Conservation (phyloP, 1,140 invertebrate species). For the Saccostrea glomerata region DNA sequence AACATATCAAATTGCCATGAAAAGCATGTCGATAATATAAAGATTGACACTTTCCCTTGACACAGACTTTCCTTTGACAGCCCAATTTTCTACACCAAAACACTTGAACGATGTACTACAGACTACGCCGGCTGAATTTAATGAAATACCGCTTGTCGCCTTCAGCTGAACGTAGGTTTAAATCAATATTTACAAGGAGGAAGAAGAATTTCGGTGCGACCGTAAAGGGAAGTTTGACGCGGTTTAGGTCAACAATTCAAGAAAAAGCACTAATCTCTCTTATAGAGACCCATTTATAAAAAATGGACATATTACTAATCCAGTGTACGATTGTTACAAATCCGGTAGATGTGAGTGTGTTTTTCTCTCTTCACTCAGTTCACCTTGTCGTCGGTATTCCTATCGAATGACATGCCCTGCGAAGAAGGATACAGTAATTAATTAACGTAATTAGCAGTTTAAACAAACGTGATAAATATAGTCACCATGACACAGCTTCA, state of each 20-base stretch:
- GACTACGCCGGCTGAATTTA: not conserved
- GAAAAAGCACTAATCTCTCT: not conserved
- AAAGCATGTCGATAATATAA: constrained; percentile 6
- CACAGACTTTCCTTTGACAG: not conserved
- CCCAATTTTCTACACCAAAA: constrained; percentile 18
- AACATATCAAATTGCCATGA: constrained; percentile 3
- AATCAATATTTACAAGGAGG: constrained; percentile 28
- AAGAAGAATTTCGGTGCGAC: not conserved
- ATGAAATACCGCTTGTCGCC: constrained; percentile 20
- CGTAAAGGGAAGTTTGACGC: not conserved
- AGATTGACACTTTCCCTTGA: not conserved
- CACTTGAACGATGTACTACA: not conserved
- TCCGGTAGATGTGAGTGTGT: not conserved
- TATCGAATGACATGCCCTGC: not conserved
- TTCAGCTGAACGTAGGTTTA: not conserved
- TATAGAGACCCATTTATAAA: not conserved
- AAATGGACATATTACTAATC: not conserved
- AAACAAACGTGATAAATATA: not conserved
- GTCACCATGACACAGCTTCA: not conserved
- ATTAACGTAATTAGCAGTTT: not conserved
- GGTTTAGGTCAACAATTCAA: too few species aligned
- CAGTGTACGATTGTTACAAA: not conserved
- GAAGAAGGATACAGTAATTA: not conserved
- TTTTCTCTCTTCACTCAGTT: not conserved
- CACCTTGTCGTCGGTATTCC: not conserved